phyloP scores from a whole-genome alignment of 2,888 invertebrate species.

The Cetonia aurata region DNA sequence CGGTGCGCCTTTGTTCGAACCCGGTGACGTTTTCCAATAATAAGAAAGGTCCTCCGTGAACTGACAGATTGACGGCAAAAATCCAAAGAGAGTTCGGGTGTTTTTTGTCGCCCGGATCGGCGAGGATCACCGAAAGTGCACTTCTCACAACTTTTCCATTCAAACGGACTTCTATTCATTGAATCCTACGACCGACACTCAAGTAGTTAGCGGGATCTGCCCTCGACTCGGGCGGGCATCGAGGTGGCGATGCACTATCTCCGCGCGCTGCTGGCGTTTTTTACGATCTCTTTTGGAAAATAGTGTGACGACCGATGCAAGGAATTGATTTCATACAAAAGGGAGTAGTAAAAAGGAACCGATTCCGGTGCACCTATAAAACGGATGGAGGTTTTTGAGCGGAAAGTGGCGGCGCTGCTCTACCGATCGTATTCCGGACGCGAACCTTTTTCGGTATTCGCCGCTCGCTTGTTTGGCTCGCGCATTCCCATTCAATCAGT shows the following conservation, averaged over 20 bases:
- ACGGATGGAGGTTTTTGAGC: slow-evolving; percentile 40
- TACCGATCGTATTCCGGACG: slow-evolving; percentile 40
- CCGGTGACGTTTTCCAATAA: slow-evolving; percentile 36
- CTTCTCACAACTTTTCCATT: slow-evolving; percentile 43
- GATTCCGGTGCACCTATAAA: slow-evolving; percentile 42
- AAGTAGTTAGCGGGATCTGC: slow-evolving; percentile 53
- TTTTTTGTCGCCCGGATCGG: slow-evolving; percentile 15
- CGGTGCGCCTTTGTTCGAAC: slow-evolving; percentile 33
- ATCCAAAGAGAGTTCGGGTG: slow-evolving; percentile 25
- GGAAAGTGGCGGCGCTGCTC: slow-evolving; percentile 36
- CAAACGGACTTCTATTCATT: slow-evolving; percentile 44
- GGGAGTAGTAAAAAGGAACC: slow-evolving; percentile 40
- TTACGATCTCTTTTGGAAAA: slow-evolving; percentile 36
- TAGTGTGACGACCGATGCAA: slow-evolving; percentile 45
- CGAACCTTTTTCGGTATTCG: slow-evolving; percentile 36
- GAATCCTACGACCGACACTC: slow-evolving; percentile 43
- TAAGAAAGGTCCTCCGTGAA: slow-evolving; percentile 34
- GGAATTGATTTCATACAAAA: slow-evolving; percentile 46
- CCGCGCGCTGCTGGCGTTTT: slow-evolving; percentile 30
- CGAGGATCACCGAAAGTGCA: slow-evolving; percentile 50
- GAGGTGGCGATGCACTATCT: slow-evolving; percentile 47
- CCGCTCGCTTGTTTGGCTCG: slow-evolving; percentile 31
- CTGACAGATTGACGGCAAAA: slow-evolving; percentile 40
- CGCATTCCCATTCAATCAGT: slow-evolving; percentile 40
- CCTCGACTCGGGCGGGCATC: slow-evolving; percentile 28